Evolutionary conservation across 1,140 invertebrate genomes (phyloP), one percentile per base, ranked within the genome.

Genomic region (Drosophila obscura): DNA sequence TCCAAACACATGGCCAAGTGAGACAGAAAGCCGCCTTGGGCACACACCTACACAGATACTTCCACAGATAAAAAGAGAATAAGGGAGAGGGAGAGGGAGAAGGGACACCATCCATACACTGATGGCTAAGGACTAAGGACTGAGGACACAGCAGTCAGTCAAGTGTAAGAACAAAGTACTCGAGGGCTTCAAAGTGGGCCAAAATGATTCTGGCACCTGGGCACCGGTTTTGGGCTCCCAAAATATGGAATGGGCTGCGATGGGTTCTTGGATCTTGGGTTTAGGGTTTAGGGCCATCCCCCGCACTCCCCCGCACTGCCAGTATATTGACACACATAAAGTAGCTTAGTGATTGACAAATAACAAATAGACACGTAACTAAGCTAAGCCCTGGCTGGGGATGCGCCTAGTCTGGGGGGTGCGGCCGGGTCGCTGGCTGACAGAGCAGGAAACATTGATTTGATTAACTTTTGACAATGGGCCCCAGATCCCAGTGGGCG

Each of bases 341-440:
- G 77, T 84, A 80, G 81, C 81, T 84, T 84, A 84, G 81, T 85
- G 81, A 85, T 77, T 85, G 81, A 84, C 81, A 84, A 84, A 84
- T 87, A 84, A 84, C 81, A 84, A 81, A 84, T 84, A 85, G 67
- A 77, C 73, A 84, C 68, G 73, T 85, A 77, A 80, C 77, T 80
- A 68, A 73, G 81, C 75, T 77, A 67, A 74, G 59, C 71, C 35
- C 26, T 39, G 35, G 11, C 35, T 39, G 35, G 35, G 35, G 4
- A 11, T 39, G 35, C 1, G 11, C 4, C 11, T 13, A 13, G 35
- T 13, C 35, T 5, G 1, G 35, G 35, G 9, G 28, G 15, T 39
- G 7, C 3, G 15, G 39, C 22, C 2, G 22, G 22, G 22, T 24
- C 22, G 22, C 46, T 56, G 68, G 45, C 66, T 68, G 68, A 45